Evolutionary conservation across 92 coral and sea anemone genomes (phyloP).

Genomic region (Parazoanthus darwini): DNA sequence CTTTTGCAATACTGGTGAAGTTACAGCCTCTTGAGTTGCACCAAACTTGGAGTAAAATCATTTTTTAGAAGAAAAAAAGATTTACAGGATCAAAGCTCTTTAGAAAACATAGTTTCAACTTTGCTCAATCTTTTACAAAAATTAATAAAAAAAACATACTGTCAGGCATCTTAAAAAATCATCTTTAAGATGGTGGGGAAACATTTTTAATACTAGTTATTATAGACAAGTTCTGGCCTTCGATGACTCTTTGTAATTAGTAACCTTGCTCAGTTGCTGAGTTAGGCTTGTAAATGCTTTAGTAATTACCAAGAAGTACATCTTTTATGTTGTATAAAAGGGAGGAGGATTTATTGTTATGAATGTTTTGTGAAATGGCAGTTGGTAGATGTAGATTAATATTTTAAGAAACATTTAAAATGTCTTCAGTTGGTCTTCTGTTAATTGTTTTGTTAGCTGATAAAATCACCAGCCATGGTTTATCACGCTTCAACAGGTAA

Average conservation of each 20-base stretch:
- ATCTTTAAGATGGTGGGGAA: too few relatives aligned
- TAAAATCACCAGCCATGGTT: not conserved
- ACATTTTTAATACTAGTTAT: too few relatives aligned
- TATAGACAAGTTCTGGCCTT: too few relatives aligned
- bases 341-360: too few relatives aligned
- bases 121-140: not conserved
- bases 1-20: not conserved
- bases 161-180: too few relatives aligned
- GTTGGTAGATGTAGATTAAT: not conserved
- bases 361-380: not conserved
- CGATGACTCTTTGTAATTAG: too few relatives aligned
- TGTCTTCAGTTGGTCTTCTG: not conserved
- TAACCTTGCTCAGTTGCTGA: too few relatives aligned
- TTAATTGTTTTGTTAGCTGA: not conserved
- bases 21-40: not conserved
- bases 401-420: too few relatives aligned
- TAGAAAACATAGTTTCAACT: not conserved
- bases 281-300: not conserved
- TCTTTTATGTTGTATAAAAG: too few relatives aligned
- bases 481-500: constrained; percentile 1
- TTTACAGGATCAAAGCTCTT: not conserved
- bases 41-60: not conserved
- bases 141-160: too few relatives aligned
- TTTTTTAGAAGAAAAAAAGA: not conserved
- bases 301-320: too few relatives aligned